These are phyloP conservation scores for Leiothrix lutea DNA, from an alignment of 2,113 vertebrate species.

Conservation along the genomic window DNA sequence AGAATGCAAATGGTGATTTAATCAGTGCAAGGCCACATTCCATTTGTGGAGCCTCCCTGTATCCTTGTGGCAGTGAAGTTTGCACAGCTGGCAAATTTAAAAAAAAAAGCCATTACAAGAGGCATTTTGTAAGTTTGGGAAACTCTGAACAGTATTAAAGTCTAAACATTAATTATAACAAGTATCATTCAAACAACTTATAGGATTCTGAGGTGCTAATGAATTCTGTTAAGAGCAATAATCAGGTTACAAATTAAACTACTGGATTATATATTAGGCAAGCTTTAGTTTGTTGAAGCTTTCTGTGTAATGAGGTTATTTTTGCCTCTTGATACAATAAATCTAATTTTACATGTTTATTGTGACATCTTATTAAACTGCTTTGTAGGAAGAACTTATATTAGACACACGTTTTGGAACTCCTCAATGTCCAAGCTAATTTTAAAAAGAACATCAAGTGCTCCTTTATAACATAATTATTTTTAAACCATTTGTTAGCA, in stretches of 20 bases:
- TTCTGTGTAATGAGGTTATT: constrained; percentile 30
- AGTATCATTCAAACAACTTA: constrained; percentile 39
- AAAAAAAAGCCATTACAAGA: background rate
- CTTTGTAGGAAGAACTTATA: background rate
- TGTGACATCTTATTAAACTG: constrained; percentile 1
- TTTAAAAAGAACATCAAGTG: background rate
- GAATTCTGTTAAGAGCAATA: constrained; percentile 47
- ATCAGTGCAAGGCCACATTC: background rate
- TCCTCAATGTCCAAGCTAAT: background rate
- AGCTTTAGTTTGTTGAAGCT: constrained; percentile 1
- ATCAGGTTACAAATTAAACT: constrained; percentile 54
- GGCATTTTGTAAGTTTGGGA: constrained; percentile 19
- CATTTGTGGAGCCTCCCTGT: background rate
- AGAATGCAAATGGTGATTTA: background rate
- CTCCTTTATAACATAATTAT: background rate
- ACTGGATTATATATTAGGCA: background rate
- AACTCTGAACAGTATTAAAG: constrained; percentile 32
- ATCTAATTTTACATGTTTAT: constrained; percentile 27
- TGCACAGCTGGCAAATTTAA: constrained; percentile 1
- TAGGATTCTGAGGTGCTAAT: constrained; percentile 31
- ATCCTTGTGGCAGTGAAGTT: background rate
- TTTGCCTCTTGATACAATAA: constrained; percentile 24
- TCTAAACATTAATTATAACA: constrained; percentile 64
- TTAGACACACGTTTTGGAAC: background rate
- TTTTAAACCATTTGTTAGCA: background rate